Base-by-base conservation (phyloP, 2,888 invertebrate genomes). In the Spilosoma lubricipeda region DNA sequence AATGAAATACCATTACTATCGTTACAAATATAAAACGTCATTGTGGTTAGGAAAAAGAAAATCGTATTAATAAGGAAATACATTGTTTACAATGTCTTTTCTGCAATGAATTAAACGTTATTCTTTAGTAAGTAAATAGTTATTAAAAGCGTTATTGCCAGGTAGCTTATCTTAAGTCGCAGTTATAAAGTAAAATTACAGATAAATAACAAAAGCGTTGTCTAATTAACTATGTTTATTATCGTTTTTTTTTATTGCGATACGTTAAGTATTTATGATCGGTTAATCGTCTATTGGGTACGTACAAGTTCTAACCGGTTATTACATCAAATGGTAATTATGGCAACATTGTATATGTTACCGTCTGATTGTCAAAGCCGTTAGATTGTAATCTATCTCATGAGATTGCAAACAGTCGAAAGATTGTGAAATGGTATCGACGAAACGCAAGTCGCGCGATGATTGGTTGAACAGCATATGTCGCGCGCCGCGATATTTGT, bases 261-360 rank as follows among this genome's bases (percentile, higher is more conserved):
- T 18, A n/a, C 18, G 27, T 48, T 36, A n/a, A 39, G 45, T 39
- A 45, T 45, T 27, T 4, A 15, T 67, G 67, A 65, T 76, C 67
- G 30, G 72, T 76, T 72, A 74, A 77, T 76, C 73, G 75, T 73
- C 13, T 18, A 76, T 71, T 78, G 70, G 76, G 74, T 72, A 36
- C 33, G 67, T 30, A 75, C 75, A 64, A 67, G 71, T 72, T 68
- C 9, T 13, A 74, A 77, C 76, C 64, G 63, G 76, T 76, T 80
- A 33, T 30, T 73, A 67, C 71, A 69, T 79, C 79, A 77, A 83
- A 79, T 65, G 75, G 75, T 77, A 71, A 74, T 82, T 70, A 56
- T 11, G 39, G 52, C 77, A 83, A 68, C 56, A 66, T 27, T 33
- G 63, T 15, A 74, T n/a, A n/a, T n/a, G n/a, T n/a, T n/a, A n/a